Conservation (phyloP, 2,888 invertebrate species). For the Pheosia gnoma region DNA sequence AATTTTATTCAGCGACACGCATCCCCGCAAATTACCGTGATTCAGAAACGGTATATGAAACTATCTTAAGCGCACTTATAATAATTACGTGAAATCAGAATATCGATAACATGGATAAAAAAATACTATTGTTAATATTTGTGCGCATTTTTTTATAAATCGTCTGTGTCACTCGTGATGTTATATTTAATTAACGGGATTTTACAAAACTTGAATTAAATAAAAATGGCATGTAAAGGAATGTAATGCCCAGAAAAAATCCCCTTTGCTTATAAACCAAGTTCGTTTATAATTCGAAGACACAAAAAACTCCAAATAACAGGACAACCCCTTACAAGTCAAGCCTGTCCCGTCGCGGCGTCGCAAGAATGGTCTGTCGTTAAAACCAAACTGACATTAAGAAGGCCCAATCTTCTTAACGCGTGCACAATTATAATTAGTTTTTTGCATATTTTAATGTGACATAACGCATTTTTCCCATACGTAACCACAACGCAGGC, state of each 20-base stretch:
- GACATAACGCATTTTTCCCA: slow-evolving; percentile 43
- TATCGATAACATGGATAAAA: too few relatives aligned
- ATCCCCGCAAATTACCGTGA: too few relatives aligned
- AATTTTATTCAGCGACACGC: too few relatives aligned
- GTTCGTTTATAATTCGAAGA: slow-evolving; percentile 1
- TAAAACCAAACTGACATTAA: slow-evolving; percentile 34
- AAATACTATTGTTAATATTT: too few relatives aligned
- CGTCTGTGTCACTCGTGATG: too few relatives aligned
- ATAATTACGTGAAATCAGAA: too few relatives aligned
- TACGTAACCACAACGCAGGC: slow-evolving; percentile 36
- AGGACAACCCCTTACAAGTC: slow-evolving; percentile 2
- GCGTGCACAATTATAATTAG: slow-evolving; percentile 47
- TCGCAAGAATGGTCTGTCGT: not conserved
- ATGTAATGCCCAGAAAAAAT: not conserved
- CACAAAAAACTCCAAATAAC: not conserved
- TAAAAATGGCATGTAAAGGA: not conserved
- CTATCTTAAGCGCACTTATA: too few relatives aligned
- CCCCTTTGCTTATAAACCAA: not conserved
- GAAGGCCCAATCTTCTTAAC: slow-evolving; percentile 34
- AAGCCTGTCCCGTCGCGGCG: not conserved
- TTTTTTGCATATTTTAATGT: slow-evolving; percentile 44
- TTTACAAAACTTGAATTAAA: not conserved
- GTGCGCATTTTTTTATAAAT: too few relatives aligned
- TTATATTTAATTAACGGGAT: too few relatives aligned
- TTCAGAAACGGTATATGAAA: too few relatives aligned